Evolutionary conservation across 2,888 invertebrate species (phyloP).

Genomic region (Stomorhina lunata): DNA sequence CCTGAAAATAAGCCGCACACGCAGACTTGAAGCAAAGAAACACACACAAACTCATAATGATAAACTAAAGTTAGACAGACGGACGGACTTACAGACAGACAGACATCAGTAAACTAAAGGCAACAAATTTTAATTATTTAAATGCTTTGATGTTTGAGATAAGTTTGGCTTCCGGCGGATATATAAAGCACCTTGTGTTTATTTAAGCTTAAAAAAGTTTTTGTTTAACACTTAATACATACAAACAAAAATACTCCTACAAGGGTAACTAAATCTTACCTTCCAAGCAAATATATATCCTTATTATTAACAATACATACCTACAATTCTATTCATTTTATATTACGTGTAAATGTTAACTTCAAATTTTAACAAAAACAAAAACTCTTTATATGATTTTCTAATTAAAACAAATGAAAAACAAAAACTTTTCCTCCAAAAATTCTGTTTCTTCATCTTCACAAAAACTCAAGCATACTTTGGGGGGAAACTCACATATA

Average conservation of each 20-base stretch:
- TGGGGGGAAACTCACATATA: background rate
- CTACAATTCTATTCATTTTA: constrained; percentile 43
- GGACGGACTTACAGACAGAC: background rate
- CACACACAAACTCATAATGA: constrained; percentile 18
- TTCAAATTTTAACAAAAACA: constrained; percentile 14
- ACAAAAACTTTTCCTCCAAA: constrained; percentile 47
- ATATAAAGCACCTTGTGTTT: constrained; percentile 53
- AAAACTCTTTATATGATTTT: constrained; percentile 69
- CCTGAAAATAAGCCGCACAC: constrained; percentile 37
- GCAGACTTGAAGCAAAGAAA: constrained; percentile 48
- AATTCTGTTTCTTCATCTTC: constrained; percentile 50
- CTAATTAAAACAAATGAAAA: constrained; percentile 74
- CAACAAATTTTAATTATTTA: constrained; percentile 58
- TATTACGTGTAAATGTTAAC: constrained; percentile 62
- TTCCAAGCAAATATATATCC: background rate
- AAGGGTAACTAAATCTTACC: constrained; percentile 3
- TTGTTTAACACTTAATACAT: background rate
- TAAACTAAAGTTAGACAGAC: background rate
- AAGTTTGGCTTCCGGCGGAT: constrained; percentile 62
- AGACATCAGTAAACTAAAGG: constrained; percentile 32
- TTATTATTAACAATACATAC: background rate
- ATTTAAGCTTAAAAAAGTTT: constrained; percentile 39
- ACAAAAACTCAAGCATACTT: constrained; percentile 63
- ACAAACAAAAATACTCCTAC: background rate
- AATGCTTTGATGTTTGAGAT: constrained; percentile 59